Evolutionary conservation across 1,140 invertebrate species (phyloP), one percentile per base, ranked within the genome.

Genomic region (Mactra quadrangularis): DNA sequence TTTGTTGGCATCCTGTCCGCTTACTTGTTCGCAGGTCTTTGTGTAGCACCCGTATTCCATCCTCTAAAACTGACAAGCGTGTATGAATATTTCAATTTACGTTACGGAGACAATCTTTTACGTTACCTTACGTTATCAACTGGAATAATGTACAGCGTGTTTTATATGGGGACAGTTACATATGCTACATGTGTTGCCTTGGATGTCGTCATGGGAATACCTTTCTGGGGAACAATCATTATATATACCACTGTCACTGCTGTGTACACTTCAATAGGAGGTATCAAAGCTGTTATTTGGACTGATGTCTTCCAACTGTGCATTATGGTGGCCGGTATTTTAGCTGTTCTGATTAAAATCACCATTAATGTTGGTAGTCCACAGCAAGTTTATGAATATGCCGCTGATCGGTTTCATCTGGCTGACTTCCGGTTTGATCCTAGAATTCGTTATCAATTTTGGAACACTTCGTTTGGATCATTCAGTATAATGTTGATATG

Each of bases 41-140:
- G 82, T 31, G 55, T 85, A 11, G 78, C 82, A 11, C 83, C 83
- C 13, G 25, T 85, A 22, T 38, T 85, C 29, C 64, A 85, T 41
- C 83, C 83, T 9, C 35, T 85, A 1, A 76, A 53, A 27, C 41
- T 85, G 13, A 85, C 83, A 11, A 85, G 70, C 25, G 71, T 85
- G 13, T 62, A 59, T 17, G 45, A 77, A 31, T 77, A 77, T 47
- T 66, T 53, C 45, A 25, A 64, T 3, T 41, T 64, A 25, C 59
- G 75, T 3, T 77, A 77, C 57, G 52, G 52, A 31, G 38, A 50
- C 13, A 77, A 77, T 31, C 15, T 19, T 25, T 22, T 77, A 7
- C 41, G 75, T 15, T n/a, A 38, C 38, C 27, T 60, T 6, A 41
- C 52, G 6, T 3, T 59, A 33, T 19, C 25, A 13, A 31, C n/a